Evolutionary conservation across 2,888 invertebrate species (phyloP).

Genomic region (Heteromyza rotundicornis): DNA sequence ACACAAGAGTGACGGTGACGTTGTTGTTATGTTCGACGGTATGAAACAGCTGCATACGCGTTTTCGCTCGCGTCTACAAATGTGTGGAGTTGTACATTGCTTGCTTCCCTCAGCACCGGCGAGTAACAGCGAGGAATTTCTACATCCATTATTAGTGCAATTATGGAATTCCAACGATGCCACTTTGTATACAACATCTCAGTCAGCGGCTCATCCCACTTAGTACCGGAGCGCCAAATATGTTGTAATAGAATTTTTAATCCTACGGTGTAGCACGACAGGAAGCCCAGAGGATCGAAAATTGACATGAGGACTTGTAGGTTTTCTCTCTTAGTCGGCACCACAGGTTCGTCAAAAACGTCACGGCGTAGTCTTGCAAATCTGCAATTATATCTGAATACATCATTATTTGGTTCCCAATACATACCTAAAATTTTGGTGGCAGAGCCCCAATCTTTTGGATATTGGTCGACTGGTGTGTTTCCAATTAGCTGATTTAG

Average conservation of each 20-base stretch:
- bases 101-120: not conserved
- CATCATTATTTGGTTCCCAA: slow-evolving; percentile 24
- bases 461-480: not conserved
- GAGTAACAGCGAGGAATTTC: slow-evolving; percentile 24
- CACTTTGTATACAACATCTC: slow-evolving; percentile 18
- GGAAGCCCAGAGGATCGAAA: slow-evolving; percentile 26
- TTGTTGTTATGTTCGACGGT: slow-evolving; percentile 7
- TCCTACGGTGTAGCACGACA: slow-evolving; percentile 25
- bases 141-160: slow-evolving; percentile 14
- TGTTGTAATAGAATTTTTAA: slow-evolving; percentile 30
- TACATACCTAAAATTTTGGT: slow-evolving; percentile 18
- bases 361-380: slow-evolving; percentile 25
- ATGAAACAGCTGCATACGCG: slow-evolving; percentile 7
- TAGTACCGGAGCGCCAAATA: slow-evolving; percentile 26
- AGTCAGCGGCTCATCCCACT: slow-evolving; percentile 24
- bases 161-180: slow-evolving; percentile 19
- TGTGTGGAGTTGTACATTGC: slow-evolving; percentile 22
- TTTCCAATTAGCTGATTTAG: not conserved
- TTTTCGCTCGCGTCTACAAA: slow-evolving; percentile 15
- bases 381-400: slow-evolving; percentile 24
- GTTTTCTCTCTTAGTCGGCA: slow-evolving; percentile 24
- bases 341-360: slow-evolving; percentile 5
- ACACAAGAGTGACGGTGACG: no score
- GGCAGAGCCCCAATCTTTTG: not conserved
- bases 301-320: slow-evolving; percentile 31